Evolutionary conservation across 2,888 invertebrate genomes (phyloP).

Genomic region (Aromia moschata): DNA sequence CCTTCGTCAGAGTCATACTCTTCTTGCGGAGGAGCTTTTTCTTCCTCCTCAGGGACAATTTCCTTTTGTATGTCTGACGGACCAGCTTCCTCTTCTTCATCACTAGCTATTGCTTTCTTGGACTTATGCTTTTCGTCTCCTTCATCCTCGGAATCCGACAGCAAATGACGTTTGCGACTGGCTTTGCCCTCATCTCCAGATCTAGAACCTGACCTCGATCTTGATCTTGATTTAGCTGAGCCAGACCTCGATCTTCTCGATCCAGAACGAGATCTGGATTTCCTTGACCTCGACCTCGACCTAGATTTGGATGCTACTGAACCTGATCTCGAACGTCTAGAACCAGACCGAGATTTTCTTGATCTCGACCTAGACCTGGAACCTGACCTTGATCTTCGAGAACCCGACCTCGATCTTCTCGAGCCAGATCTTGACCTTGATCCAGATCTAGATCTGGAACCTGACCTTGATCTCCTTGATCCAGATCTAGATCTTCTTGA

Average conservation of each 20-base stretch:
- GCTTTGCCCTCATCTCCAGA: constrained; percentile 6
- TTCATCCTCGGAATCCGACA: constrained; percentile 72
- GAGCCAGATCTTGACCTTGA: constrained; percentile 52
- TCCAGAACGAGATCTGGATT: constrained; percentile 36
- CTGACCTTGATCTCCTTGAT: constrained; percentile 54
- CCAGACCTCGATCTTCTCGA: constrained; percentile 48
- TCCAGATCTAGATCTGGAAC: constrained; percentile 35
- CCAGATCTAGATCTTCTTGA: constrained; percentile 54
- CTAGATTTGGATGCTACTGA: constrained; percentile 44
- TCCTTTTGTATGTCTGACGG: constrained; percentile 55
- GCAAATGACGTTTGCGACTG: constrained; percentile 57
- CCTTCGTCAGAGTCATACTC: constrained; percentile 73
- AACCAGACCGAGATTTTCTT: constrained; percentile 43
- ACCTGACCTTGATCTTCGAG: constrained; percentile 46
- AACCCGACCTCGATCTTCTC: constrained; percentile 35
- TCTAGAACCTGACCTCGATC: constrained; percentile 40
- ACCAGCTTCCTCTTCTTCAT: constrained; percentile 68
- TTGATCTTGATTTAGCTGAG: constrained; percentile 41
- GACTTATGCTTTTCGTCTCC: constrained; percentile 46
- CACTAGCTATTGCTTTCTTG: constrained; percentile 65
- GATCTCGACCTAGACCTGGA: constrained; percentile 44
- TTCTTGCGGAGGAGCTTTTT: constrained; percentile 57
- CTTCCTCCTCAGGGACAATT: constrained; percentile 45
- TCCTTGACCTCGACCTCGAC: constrained; percentile 36
- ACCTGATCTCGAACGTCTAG: constrained; percentile 38